Evolutionary conservation across 2,113 vertebrate species (phyloP), one percentile per base, ranked within the genome.

Genomic region (Ceyx melanurus): DNA sequence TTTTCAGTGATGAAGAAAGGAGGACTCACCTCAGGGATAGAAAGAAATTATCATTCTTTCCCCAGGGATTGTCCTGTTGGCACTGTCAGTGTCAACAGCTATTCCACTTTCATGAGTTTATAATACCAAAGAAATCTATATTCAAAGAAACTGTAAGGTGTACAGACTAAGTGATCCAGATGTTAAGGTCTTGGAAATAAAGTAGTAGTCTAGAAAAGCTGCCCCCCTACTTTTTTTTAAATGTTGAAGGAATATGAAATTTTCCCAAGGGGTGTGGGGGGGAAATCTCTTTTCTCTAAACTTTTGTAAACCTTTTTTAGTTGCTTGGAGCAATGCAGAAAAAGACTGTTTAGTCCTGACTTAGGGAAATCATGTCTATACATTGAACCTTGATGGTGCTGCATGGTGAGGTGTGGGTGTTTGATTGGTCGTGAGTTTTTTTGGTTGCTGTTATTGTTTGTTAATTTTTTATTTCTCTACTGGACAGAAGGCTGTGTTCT

Each of bases 41-140:
- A 61, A 93, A 53, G 25, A 76, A 64, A 45, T 17, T 4, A n/a
- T 28, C 1, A 1, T 51, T 76, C 33, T 72, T 76, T 42, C 20
- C 10, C 5, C 26, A 67, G 61, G 78, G 40, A 3, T 42, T 21
- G 46, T 43, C 31, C 17, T 43, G 21, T 10, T 71, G 31, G 18
- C 2, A 1, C 10, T 65, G 18, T 62, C 66, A 0, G 0, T 87
- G 70, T 66, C 33, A 28, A 35, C 71, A 45, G 16, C 19, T 43
- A 1, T 29, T 43, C 13, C 6, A 19, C 64, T 67, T 83, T 31
- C 31, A 45, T 2, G 29, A 73, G 15, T 53, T 58, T 10, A 13
- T 26, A 31, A 74, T 66, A 48, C 1, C 17, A 54, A 72, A 66
- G 33, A 82, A 40, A 53, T 64, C 6, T 70, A 10, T 9, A 7